These are phyloP conservation scores for Australoheros scitulus DNA, from an alignment of 2,113 vertebrate genomes.

Conservation along the genomic window DNA sequence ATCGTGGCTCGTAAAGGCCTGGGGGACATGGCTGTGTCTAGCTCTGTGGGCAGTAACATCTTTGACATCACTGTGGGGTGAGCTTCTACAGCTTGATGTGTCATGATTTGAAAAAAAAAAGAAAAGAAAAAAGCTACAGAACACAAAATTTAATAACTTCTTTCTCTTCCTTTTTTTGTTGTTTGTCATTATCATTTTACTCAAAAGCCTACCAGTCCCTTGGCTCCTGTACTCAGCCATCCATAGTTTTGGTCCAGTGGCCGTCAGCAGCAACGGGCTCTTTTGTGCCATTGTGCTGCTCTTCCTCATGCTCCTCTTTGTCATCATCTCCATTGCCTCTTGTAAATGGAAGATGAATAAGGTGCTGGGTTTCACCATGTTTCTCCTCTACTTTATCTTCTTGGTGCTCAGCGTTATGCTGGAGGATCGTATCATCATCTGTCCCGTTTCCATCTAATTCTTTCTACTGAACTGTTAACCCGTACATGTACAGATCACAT, in stretches of 20 bases:
- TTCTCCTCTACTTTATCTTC: conserved; percentile 93
- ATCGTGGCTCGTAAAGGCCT: conserved; percentile 95
- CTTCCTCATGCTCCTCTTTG: conserved; percentile 97
- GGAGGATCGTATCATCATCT: conserved; percentile 91
- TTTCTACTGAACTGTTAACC: background rate
- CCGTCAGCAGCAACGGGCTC: conserved; percentile 95
- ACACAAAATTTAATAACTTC: background rate
- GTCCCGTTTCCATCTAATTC: conserved; percentile 76
- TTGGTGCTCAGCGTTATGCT: conserved; percentile 94
- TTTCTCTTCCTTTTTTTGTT: background rate
- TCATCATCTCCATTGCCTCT: conserved; percentile 89
- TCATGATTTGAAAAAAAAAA: background rate
- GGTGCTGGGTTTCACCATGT: conserved; percentile 91
- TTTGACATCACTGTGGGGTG: conserved; percentile 97
- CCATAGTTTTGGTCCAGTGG: conserved; percentile 83
- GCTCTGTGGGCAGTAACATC: conserved; percentile 97
- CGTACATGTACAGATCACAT: background rate
- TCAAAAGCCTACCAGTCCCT: conserved; percentile 87
- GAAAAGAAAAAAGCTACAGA: background rate
- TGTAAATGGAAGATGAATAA: conserved; percentile 98
- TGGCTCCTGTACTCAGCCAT: conserved; percentile 88
- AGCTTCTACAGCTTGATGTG: conserved; percentile 58
- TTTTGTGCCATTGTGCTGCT: conserved; percentile 97
- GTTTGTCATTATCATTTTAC: background rate
- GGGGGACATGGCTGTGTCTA: conserved; percentile 98